Evolutionary conservation across 2,797 vertebrate species (phyloP), one percentile per base, ranked within the genome.

Genomic region (Enteromius treurensis): DNA sequence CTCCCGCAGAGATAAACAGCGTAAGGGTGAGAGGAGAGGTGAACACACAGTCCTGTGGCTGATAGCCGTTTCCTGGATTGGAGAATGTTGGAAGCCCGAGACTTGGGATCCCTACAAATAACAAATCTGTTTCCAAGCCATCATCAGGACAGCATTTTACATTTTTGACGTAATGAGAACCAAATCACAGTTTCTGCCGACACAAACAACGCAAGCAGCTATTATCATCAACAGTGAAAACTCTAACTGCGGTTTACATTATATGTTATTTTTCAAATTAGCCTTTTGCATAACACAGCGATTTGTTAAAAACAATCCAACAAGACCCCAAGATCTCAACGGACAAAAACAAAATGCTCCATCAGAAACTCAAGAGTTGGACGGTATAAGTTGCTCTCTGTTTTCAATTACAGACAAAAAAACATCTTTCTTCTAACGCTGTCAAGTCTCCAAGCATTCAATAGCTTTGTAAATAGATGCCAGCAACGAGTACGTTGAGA

Each of bases 401-500:
- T 91, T 93, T 94, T 92, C 92, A 94, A 93, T 94, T 92, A 94
- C 60, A 88, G 86, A 67, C 85, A 87, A 77, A 87, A 40, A 40
- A 79, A 51, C 79, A 14, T 51, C 62, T 78, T 80, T 60, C 19
- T 64, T 37, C 60, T 65, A 68, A 40, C 14, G 15, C 45, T 29
- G 78, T 73, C 19, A 70, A 81, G 64, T 67, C 83, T 90, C 64
- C 83, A 88, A 75, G 88, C 77, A 90, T 90, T 85, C 1, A 68
- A 87, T 90, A 91, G 83, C 89, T 88, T 88, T 76, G 83, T 82
- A 89, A 90, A 92, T 88, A 89, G 88, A 71, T 79, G 80, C 81
- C 82, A 80, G 73, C 76, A 71, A 58, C 71, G 80, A 71, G 4
- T 65, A 67, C 5, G n/a, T 11, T 83, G 80, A 75, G 76, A 73